Percentiles rank a stretch among this genome's conserved stretches.
These are phyloP conservation scores for Gisinianus flammeolus DNA, from an alignment of 2,888 invertebrate species.

Conservation along the genomic window DNA sequence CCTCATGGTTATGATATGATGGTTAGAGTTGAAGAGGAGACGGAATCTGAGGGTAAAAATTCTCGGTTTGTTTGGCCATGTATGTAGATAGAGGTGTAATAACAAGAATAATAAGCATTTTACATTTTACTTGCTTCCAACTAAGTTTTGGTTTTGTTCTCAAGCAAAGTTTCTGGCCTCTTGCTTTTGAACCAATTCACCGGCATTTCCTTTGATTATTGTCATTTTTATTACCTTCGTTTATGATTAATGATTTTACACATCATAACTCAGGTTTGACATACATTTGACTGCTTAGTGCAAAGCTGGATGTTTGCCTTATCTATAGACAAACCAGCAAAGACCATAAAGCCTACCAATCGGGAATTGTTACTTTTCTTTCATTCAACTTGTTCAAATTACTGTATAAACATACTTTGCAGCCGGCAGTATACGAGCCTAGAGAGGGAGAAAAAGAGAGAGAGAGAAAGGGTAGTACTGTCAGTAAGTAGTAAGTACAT, in stretches of 20 bases:
- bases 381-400: background rate
- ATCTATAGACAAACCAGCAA: background rate
- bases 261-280: constrained; percentile 55
- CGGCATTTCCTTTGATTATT: constrained; percentile 44
- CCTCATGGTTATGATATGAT: background rate
- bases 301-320: constrained; percentile 3
- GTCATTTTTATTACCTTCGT: constrained; percentile 38
- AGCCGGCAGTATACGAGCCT: too few relatives aligned
- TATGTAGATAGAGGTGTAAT: too few relatives aligned
- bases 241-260: constrained; percentile 57
- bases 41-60: background rate
- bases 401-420: background rate
- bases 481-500: too few relatives aligned
- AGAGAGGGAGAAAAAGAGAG: too few relatives aligned
- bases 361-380: constrained; percentile 27
- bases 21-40: background rate
- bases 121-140: constrained; percentile 2
- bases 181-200: constrained; percentile 32
- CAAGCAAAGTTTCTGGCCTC: constrained; percentile 6
- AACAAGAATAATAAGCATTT: background rate
- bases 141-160: constrained; percentile 26
- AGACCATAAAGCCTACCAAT: background rate
- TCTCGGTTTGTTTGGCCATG: background rate
- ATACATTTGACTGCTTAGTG: constrained; percentile 31
- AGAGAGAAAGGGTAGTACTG: too few relatives aligned